phyloP scores from a whole-genome alignment of 2,797 vertebrate species.

The Enoplosus armatus region DNA sequence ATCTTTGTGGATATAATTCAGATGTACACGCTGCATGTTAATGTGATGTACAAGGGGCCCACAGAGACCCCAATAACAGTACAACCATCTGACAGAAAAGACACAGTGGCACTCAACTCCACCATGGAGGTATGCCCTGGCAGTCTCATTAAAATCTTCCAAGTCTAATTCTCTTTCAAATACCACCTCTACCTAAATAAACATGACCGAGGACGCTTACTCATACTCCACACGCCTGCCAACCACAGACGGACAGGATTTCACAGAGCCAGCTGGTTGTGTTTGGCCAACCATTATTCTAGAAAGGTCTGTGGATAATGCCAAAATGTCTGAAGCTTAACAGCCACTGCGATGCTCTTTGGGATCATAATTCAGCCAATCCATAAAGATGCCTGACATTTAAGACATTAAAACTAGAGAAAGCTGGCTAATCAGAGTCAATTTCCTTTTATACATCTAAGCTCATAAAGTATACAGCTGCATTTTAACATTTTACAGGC shows the following conservation, averaged over 20 bases:
- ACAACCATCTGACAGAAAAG: conserved; percentile 46
- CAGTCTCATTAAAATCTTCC: conserved; percentile 68
- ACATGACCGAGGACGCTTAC: conserved; percentile 52
- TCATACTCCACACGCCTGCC: conserved; percentile 56
- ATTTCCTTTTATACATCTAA: conserved; percentile 31
- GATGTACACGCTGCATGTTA: conserved; percentile 24
- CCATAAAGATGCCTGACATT: conserved; percentile 55
- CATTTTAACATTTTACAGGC: conserved; percentile 39
- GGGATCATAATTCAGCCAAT: conserved; percentile 38
- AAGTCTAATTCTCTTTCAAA: conserved; percentile 67
- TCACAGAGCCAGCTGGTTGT: conserved; percentile 33
- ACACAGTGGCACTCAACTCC: conserved; percentile 45
- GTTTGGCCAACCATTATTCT: conserved; percentile 24
- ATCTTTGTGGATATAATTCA: conserved; percentile 38
- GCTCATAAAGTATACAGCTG: conserved; percentile 49
- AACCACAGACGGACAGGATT: conserved; percentile 46
- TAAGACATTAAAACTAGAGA: conserved; percentile 37
- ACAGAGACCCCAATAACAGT: conserved; percentile 46
- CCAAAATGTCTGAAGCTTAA: conserved; percentile 38
- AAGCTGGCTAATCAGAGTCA: conserved; percentile 21
- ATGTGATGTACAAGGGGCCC: conserved; percentile 53
- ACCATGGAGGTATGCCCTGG: conserved; percentile 8
- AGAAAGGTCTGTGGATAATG: conserved; percentile 38
- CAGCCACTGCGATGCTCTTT: conserved; percentile 34
- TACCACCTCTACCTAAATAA: conserved; percentile 67